A percentile compares a stretch with the other conserved stretches of the same genome.
phyloP scores from a whole-genome alignment of 1,140 invertebrate genomes.

The Andrena cerasifolii region DNA sequence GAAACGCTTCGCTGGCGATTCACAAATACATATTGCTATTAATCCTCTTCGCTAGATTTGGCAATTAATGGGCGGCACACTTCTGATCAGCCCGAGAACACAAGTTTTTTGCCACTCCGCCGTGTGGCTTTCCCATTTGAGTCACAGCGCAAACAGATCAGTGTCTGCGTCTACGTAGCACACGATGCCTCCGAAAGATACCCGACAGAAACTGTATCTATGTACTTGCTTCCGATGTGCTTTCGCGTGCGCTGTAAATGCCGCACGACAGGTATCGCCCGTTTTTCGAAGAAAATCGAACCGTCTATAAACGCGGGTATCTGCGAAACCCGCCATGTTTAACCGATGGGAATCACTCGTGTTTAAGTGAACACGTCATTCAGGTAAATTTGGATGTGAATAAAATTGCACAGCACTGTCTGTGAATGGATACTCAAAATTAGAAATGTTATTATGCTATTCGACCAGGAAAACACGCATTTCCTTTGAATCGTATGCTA shows the following conservation, averaged over 20 bases:
- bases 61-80: background rate
- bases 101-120: background rate
- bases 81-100: background rate
- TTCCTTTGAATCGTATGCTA: too few species aligned
- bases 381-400: conserved; percentile 60
- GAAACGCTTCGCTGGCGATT: too few species aligned
- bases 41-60: background rate
- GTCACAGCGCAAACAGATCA: conserved; percentile 69
- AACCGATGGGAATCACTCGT: conserved; percentile 15
- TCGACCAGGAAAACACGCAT: too few species aligned
- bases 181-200: conserved; percentile 1
- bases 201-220: conserved; percentile 29
- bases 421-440: background rate
- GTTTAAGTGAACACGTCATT: conserved; percentile 58
- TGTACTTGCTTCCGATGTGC: conserved; percentile 4
- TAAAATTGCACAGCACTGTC: background rate
- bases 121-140: conserved; percentile 66
- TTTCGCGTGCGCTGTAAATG: conserved; percentile 15
- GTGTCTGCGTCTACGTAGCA: conserved; percentile 24
- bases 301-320: conserved; percentile 42
- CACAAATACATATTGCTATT: background rate
- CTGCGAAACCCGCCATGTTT: conserved; percentile 53
- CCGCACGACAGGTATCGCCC: conserved; percentile 51
- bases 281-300: conserved; percentile 64
- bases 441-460: too few species aligned